Percentiles rank a stretch among this genome's conserved stretches.
These are phyloP conservation scores for Pangasianodon hypophthalmus DNA, from an alignment of 2,113 vertebrate genomes.

Conservation along the genomic window DNA sequence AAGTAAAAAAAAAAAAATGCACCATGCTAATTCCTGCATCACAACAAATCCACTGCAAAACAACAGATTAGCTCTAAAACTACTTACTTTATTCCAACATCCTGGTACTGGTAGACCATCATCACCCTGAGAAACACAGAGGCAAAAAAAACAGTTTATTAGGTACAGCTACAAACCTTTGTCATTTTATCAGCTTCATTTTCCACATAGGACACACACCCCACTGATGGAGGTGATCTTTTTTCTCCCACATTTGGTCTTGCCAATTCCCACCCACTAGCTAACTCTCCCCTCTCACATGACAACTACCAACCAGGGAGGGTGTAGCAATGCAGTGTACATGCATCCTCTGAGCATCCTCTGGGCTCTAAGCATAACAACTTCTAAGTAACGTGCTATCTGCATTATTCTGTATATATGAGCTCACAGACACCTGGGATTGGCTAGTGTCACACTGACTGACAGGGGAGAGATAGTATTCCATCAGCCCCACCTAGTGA, in stretches of 20 bases:
- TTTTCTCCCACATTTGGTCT: neutral
- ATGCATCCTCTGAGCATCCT: neutral
- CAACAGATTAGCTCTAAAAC: slow-evolving; percentile 1
- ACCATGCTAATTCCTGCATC: neutral
- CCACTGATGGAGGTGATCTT: neutral
- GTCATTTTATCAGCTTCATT: neutral
- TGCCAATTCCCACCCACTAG: neutral
- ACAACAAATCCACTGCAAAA: slow-evolving; percentile 12
- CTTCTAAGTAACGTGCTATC: neutral
- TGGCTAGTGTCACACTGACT: neutral
- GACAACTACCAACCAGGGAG: neutral
- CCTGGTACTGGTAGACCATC: slow-evolving; percentile 79
- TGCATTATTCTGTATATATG: neutral
- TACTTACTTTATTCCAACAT: slow-evolving; percentile 82
- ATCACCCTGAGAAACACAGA: slow-evolving; percentile 68
- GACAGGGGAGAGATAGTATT: neutral
- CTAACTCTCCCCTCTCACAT: neutral
- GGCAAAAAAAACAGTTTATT: neutral
- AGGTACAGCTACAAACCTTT: neutral
- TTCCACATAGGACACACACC: neutral
- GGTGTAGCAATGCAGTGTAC: neutral
- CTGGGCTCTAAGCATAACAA: neutral
- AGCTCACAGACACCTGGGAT: neutral
- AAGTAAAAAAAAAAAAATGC: neutral
- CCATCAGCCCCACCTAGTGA: neutral